Percentiles rank a stretch among this genome's conserved stretches.
Evolutionary conservation across 2,113 vertebrate genomes (phyloP).

Genomic region (Noctilio leporinus): DNA sequence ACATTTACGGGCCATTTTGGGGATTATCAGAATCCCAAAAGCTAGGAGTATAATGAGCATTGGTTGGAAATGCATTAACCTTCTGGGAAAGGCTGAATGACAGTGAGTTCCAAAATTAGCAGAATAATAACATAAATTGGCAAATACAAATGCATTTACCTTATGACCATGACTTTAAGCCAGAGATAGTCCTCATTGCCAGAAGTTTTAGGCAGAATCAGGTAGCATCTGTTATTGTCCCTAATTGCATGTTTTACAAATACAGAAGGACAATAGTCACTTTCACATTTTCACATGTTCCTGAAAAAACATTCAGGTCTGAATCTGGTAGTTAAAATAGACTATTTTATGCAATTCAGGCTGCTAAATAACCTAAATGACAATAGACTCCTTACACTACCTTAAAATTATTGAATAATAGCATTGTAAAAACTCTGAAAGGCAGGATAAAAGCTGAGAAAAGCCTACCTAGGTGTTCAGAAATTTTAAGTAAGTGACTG

Average conservation of each 20-base stretch:
- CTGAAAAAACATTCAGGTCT: neutral
- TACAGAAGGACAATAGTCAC: neutral
- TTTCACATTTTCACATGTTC: neutral
- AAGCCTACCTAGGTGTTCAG: constrained; percentile 49
- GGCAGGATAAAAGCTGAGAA: neutral
- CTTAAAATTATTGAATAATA: neutral
- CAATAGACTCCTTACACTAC: neutral
- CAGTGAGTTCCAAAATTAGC: neutral
- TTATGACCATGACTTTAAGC: neutral
- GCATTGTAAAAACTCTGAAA: neutral
- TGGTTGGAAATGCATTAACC: neutral
- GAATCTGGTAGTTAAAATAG: neutral
- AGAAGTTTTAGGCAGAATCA: neutral
- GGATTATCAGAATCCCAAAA: neutral
- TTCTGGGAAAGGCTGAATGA: neutral
- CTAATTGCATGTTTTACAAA: neutral
- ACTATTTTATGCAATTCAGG: neutral
- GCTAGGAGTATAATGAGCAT: neutral
- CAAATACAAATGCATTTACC: neutral
- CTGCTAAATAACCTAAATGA: neutral
- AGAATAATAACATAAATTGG: neutral
- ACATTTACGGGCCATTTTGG: neutral
- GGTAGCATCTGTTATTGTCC: neutral
- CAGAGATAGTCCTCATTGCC: neutral
- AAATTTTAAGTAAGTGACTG: constrained; percentile 81